Conservation (phyloP, 2,888 invertebrate genomes). For the Apodemia zela region DNA sequence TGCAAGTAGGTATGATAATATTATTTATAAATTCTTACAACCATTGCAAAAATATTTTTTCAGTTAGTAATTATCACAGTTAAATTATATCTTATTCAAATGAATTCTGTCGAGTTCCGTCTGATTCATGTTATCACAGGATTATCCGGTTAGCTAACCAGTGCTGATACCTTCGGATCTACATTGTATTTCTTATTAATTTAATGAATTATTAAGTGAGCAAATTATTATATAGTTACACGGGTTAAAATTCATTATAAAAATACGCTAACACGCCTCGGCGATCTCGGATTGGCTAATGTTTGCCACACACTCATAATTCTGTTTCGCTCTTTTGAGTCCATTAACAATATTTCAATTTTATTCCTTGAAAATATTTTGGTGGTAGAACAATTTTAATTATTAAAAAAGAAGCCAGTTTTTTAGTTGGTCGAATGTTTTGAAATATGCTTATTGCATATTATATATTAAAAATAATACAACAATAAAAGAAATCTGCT, state of each 20-base stretch:
- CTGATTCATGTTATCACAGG: not conserved
- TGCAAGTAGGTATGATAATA: too few species aligned
- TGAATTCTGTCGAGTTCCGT: too few species aligned
- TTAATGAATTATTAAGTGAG: not conserved
- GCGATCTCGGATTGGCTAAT: not conserved
- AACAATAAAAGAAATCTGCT: too few species aligned
- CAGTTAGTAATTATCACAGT: too few species aligned
- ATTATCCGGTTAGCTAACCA: not conserved
- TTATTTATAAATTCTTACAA: too few species aligned
- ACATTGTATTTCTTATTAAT: not conserved
- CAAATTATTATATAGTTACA: not conserved
- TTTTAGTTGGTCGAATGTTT: too few species aligned
- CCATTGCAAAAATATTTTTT: too few species aligned
- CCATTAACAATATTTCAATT: not conserved
- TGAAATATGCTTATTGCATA: too few species aligned
- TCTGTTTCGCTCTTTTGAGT: not conserved
- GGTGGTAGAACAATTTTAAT: not conserved
- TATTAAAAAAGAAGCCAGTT: too few species aligned
- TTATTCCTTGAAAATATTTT: not conserved
- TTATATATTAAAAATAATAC: too few species aligned
- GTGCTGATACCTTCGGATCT: not conserved
- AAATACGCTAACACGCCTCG: not conserved
- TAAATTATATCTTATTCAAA: too few species aligned
- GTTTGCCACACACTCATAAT: constrained; percentile 4
- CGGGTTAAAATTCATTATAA: not conserved